phyloP scores from a whole-genome alignment of 2,113 vertebrate genomes.

The Tretioscincus oriximinensis region DNA sequence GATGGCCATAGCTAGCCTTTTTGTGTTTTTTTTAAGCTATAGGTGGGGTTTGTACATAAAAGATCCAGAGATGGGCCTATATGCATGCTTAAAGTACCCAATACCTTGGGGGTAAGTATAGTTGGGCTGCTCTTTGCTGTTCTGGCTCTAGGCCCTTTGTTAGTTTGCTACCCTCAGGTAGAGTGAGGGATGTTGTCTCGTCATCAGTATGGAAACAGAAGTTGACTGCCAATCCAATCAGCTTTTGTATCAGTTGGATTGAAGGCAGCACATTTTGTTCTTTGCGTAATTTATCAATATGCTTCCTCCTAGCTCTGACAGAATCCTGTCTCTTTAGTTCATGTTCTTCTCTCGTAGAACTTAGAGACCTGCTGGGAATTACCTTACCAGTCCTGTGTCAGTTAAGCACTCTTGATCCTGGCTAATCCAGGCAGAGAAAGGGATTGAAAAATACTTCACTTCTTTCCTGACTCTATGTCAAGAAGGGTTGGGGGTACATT shows the following conservation, averaged over 20 bases:
- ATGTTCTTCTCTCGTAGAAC: neutral
- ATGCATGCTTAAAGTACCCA: too few relatives aligned
- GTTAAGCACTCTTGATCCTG: conserved; percentile 17
- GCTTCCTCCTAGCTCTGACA: neutral
- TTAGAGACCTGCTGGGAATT: conserved; percentile 3
- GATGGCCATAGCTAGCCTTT: neutral
- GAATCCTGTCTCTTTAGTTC: neutral
- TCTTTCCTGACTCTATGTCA: neutral
- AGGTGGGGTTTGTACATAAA: too few relatives aligned
- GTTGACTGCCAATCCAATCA: neutral
- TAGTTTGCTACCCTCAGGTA: neutral
- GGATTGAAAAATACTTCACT: neutral
- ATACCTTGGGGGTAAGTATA: too few relatives aligned
- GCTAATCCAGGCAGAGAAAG: neutral
- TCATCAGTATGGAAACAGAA: neutral
- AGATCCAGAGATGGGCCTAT: too few relatives aligned
- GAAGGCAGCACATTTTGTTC: neutral
- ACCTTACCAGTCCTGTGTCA: neutral
- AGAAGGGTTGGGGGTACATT: neutral
- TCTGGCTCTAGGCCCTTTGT: neutral
- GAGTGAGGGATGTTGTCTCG: neutral
- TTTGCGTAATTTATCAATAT: neutral
- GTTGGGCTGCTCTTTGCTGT: too few relatives aligned
- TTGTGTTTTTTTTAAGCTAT: too few relatives aligned
- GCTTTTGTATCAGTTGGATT: neutral